Conservation (phyloP, 2,888 invertebrate species). For the Eupithecia centaureata region DNA sequence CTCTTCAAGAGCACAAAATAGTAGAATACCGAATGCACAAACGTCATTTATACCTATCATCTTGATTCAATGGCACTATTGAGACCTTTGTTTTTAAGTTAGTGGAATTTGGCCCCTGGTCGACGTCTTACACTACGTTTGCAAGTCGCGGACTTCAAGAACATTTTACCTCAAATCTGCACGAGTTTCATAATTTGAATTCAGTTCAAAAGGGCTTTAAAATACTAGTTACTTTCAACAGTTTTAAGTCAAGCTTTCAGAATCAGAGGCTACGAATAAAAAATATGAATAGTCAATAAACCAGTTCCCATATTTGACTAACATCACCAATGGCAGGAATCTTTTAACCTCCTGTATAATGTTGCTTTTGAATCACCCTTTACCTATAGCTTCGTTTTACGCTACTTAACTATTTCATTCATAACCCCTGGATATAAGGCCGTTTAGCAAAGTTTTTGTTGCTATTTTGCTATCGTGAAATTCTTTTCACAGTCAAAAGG, state of each 20-base stretch:
- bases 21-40: no score
- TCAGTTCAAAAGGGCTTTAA: not conserved
- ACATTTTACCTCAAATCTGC: not conserved
- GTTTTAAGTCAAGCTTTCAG: not conserved
- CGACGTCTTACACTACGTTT: not conserved
- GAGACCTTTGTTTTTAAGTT: no score
- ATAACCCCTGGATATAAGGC: not conserved
- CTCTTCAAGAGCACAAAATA: no score
- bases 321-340: not conserved
- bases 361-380: slow-evolving; percentile 3
- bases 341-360: not conserved
- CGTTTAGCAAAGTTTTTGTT: slow-evolving; percentile 8
- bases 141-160: not conserved
- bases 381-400: slow-evolving; percentile 2
- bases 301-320: not conserved
- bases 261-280: not conserved
- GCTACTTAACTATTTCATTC: slow-evolving; percentile 9
- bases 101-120: no score
- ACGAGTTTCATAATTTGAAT: not conserved
- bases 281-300: not conserved
- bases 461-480: not conserved
- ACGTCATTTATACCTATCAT: no score
- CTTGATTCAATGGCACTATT: no score
- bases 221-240: not conserved
- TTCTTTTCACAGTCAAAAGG: not conserved